Percentiles rank a stretch among this genome's conserved stretches.
Conservation (phyloP, 2,888 invertebrate species). For the Metallyticus violacea region DNA sequence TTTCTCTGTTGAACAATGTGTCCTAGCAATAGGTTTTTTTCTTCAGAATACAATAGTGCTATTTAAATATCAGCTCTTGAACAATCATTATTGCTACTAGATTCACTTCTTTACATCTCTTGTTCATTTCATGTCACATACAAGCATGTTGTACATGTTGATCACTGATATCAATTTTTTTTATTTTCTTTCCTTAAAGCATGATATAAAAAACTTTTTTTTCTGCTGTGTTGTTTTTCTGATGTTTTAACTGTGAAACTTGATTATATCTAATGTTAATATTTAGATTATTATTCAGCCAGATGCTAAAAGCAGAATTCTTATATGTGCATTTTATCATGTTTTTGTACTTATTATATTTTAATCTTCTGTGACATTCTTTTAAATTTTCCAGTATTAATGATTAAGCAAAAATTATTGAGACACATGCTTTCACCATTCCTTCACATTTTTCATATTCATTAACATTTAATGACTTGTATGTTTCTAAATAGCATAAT, state of each 20-base stretch:
- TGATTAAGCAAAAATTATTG: background rate
- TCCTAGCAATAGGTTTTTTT: background rate
- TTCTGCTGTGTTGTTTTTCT: background rate
- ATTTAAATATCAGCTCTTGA: background rate
- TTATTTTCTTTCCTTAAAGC: background rate
- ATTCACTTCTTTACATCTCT: background rate
- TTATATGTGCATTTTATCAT: background rate
- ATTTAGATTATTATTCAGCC: background rate
- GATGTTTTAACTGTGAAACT: background rate
- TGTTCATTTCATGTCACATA: background rate
- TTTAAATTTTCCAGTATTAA: conserved; percentile 1
- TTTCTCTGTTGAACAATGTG: too few relatives aligned
- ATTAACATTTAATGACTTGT: background rate
- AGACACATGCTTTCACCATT: conserved; percentile 3
- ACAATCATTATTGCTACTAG: background rate
- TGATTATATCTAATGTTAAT: background rate
- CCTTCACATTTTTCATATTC: background rate
- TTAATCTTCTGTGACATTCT: background rate
- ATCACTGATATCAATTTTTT: too few relatives aligned
- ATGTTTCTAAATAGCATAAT: background rate
- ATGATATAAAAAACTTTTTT: background rate
- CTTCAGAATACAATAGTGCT: background rate
- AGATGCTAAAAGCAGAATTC: background rate
- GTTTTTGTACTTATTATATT: background rate
- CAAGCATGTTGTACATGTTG: too few relatives aligned